Conservation (phyloP, 2,888 invertebrate species). For the Micoletzkya japonica region DNA sequence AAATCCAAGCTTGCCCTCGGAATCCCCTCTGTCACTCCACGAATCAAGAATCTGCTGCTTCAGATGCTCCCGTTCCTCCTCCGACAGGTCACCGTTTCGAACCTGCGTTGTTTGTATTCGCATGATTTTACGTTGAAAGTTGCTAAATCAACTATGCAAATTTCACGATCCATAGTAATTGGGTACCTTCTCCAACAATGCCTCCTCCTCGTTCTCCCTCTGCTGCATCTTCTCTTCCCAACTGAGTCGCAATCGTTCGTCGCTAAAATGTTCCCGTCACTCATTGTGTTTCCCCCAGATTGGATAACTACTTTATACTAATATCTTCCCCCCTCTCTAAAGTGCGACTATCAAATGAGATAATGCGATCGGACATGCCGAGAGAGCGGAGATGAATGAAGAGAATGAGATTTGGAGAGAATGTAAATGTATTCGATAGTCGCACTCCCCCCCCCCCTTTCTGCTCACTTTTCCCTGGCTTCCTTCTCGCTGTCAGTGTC, state of each 20-base stretch:
- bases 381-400: too few relatives aligned
- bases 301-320: too few relatives aligned
- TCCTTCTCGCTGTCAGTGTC: constrained; percentile 27
- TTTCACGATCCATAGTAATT: too few relatives aligned
- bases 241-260: not conserved
- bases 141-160: too few relatives aligned
- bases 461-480: constrained; percentile 1
- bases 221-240: not conserved
- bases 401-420: too few relatives aligned
- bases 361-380: too few relatives aligned
- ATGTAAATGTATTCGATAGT: not conserved
- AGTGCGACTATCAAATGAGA: too few relatives aligned
- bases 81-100: not conserved
- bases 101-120: constrained; percentile 6
- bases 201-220: constrained; percentile 8
- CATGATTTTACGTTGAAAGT: too few relatives aligned
- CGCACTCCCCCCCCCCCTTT: not conserved
- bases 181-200: not conserved
- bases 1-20: not conserved
- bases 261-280: constrained; percentile 16
- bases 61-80: constrained; percentile 10
- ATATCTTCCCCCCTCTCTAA: too few relatives aligned
- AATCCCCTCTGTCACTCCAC: constrained; percentile 18
- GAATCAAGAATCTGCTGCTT: constrained; percentile 6
- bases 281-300: constrained; percentile 25